Percentiles rank a stretch among this genome's conserved stretches.
phyloP scores from a whole-genome alignment of 2,797 vertebrate genomes.

The Ctenochaetus hawaiiensis region DNA sequence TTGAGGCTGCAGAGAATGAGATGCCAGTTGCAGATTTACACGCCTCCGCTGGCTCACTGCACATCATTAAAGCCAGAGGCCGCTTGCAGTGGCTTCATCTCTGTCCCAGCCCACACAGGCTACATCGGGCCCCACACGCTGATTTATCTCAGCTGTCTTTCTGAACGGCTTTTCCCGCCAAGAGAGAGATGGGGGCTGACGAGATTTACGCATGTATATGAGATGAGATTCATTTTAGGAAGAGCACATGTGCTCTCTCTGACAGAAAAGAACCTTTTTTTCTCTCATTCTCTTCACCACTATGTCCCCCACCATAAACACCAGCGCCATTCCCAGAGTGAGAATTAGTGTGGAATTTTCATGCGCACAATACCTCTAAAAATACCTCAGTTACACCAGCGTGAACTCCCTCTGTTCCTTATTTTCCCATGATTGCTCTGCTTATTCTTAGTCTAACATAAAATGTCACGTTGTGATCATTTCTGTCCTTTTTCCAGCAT shows the following conservation, averaged over 20 bases:
- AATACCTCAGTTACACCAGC: constrained; percentile 67
- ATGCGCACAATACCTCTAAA: constrained; percentile 68
- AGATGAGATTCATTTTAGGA: constrained; percentile 83
- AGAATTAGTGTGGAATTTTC: constrained; percentile 72
- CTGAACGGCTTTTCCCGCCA: constrained; percentile 78
- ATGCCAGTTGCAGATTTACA: constrained; percentile 83
- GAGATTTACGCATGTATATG: constrained; percentile 79
- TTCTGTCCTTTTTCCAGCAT: constrained; percentile 21
- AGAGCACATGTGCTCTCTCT: constrained; percentile 67
- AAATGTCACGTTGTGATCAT: not conserved
- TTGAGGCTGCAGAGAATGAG: constrained; percentile 72
- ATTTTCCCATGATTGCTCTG: constrained; percentile 21
- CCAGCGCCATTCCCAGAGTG: constrained; percentile 42
- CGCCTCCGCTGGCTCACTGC: constrained; percentile 77
- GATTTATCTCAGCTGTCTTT: constrained; percentile 87
- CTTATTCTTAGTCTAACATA: constrained; percentile 20
- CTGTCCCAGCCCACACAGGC: constrained; percentile 80
- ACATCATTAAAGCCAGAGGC: constrained; percentile 84
- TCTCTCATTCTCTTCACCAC: constrained; percentile 34
- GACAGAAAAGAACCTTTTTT: constrained; percentile 61
- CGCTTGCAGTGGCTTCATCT: constrained; percentile 75
- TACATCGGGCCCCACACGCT: constrained; percentile 68
- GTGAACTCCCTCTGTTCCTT: constrained; percentile 53
- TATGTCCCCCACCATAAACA: constrained; percentile 28
- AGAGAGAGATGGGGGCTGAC: constrained; percentile 72